Percentiles rank a stretch among this genome's conserved stretches.
phyloP scores from a whole-genome alignment of 2,888 invertebrate genomes.

The Clanis bilineata region DNA sequence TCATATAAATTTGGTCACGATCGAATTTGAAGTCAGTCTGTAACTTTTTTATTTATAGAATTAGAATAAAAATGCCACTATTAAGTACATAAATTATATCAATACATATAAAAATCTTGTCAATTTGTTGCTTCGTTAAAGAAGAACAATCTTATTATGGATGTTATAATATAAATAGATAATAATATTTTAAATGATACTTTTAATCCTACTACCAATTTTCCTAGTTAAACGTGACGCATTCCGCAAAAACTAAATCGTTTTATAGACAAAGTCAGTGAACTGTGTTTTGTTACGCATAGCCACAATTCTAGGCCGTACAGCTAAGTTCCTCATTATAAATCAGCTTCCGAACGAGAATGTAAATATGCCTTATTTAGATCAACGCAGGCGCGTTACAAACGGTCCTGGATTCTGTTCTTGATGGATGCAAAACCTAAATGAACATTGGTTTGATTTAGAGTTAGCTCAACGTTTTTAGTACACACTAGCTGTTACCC shows the following conservation, averaged over 20 bases:
- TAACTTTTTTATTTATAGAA: too few species aligned
- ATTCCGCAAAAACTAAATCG: neutral
- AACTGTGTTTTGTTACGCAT: constrained; percentile 2
- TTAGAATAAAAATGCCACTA: too few species aligned
- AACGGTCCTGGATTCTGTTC: neutral
- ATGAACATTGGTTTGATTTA: neutral
- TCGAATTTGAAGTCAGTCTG: too few species aligned
- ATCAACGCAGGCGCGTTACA: neutral
- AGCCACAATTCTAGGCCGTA: neutral
- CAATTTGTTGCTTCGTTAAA: too few species aligned
- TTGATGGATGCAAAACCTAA: neutral
- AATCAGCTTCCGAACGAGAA: constrained; percentile 6
- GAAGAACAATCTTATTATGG: too few species aligned
- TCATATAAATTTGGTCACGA: too few species aligned
- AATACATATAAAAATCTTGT: too few species aligned
- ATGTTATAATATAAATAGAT: too few species aligned
- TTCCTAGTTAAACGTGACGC: neutral
- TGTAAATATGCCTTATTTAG: constrained; percentile 9
- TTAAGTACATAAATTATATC: too few species aligned
- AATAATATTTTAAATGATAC: too few species aligned
- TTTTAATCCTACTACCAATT: too few species aligned
- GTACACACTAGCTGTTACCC: neutral
- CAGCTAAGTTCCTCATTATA: constrained; percentile 7
- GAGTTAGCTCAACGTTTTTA: neutral
- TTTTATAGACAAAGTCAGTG: neutral